Percentiles rank a stretch among this genome's conserved stretches.
Evolutionary conservation across 2,888 invertebrate genomes (phyloP).

Genomic region (Cryptosula pallasiana): DNA sequence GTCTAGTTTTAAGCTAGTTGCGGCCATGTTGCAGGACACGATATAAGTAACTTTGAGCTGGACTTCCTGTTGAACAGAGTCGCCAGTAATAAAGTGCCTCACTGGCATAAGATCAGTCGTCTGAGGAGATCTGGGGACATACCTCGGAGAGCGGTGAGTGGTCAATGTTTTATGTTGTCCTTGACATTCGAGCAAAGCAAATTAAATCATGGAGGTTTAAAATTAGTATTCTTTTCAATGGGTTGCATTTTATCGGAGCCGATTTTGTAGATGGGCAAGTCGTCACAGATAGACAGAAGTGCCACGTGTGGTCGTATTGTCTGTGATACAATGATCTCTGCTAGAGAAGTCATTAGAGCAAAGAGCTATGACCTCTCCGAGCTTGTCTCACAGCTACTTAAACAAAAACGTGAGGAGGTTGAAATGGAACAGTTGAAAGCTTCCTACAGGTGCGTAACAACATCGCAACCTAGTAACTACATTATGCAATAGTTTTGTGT

Average conservation of each 20-base stretch:
- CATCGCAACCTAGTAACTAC: too few relatives aligned
- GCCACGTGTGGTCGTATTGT: slow-evolving; percentile 72
- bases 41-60: slow-evolving; percentile 81
- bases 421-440: slow-evolving; percentile 46
- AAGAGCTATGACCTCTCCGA: slow-evolving; percentile 83
- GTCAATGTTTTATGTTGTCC: too few relatives aligned
- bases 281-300: slow-evolving; percentile 34
- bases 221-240: too few relatives aligned
- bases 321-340: slow-evolving; percentile 84
- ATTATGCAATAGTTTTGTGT: too few relatives aligned
- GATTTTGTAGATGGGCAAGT: slow-evolving; percentile 16
- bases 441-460: slow-evolving; percentile 42
- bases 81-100: slow-evolving; percentile 66
- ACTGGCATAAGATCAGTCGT: slow-evolving; percentile 86
- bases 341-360: slow-evolving; percentile 85
- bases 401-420: slow-evolving; percentile 39
- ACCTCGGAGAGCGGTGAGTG: slow-evolving; percentile 10
- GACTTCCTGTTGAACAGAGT: slow-evolving; percentile 84
- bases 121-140: slow-evolving; percentile 63
- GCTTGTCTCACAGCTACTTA: slow-evolving; percentile 53
- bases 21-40: slow-evolving; percentile 72
- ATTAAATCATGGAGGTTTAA: too few relatives aligned
- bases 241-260: too few relatives aligned
- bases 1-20: too few relatives aligned
- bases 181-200: too few relatives aligned